phyloP scores from a whole-genome alignment of 1,140 invertebrate species.

The Drosophila burlai region DNA sequence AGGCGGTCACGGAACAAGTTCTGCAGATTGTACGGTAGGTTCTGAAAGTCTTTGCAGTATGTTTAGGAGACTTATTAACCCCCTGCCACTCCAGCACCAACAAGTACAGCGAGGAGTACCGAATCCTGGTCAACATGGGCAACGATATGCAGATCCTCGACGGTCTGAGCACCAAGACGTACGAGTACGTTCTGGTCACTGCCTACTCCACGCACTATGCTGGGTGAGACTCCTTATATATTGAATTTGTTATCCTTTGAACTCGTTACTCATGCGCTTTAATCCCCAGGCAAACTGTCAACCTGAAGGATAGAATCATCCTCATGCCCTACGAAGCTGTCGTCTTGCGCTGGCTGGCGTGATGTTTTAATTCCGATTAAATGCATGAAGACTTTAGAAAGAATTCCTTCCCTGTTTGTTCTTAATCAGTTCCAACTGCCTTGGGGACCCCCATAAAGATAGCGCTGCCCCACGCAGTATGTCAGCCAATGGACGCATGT shows the following conservation, averaged over 20 bases:
- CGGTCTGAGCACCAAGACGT: conserved; percentile 50
- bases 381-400: conserved; percentile 1
- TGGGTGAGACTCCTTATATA: conserved; percentile 46
- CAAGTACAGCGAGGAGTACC: conserved; percentile 66
- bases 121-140: conserved; percentile 76
- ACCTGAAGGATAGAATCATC: conserved; percentile 50
- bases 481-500: conserved; percentile 38
- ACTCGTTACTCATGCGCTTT: neutral
- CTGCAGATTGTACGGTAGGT: conserved; percentile 74
- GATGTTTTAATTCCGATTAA: conserved; percentile 10
- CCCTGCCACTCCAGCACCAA: conserved; percentile 41
- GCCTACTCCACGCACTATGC: conserved; percentile 57
- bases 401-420: conserved; percentile 14
- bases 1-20: conserved; percentile 68
- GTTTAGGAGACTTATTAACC: neutral
- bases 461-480: neutral
- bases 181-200: conserved; percentile 67
- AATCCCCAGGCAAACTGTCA: conserved; percentile 53
- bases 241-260: too few species aligned
- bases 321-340: conserved; percentile 79
- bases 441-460: conserved; percentile 58
- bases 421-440: conserved; percentile 17
- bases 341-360: conserved; percentile 72
- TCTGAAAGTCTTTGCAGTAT: rapidly evolving
- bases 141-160: conserved; percentile 56